Base-by-base conservation (phyloP, 2,797 vertebrate genomes). In the Xiphorhynchus erythropygius region DNA sequence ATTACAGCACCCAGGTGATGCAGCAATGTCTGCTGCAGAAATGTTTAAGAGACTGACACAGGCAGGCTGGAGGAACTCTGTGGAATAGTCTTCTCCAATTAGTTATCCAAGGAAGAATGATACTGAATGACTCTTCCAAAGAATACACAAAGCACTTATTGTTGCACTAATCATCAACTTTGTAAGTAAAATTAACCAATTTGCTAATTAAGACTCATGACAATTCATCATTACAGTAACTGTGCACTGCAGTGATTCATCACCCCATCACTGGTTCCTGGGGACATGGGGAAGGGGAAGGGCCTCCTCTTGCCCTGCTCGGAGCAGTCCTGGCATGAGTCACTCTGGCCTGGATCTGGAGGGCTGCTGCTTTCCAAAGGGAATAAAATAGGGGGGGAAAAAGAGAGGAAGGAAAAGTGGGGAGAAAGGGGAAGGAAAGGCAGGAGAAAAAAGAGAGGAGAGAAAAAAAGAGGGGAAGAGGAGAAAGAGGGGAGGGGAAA, bases 201-300 rank as follows among this genome's bases (percentile, higher is more conserved):
- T 79, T 84, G 86, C 90, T 96, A 90, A 93, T 90, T 90, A 93
- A 70, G 78, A 33, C 85, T 81, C 83, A 18, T 79, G 96, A 76
- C 87, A 84, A 52, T 90, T 90, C 76, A 44, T 91, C 93, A n/a
- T 37, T 35, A 42, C 42, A 11, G 84, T 49, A 79, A 56, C 69
- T 27, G 8, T 11, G 56, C 19, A 0, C 35, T 47, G 57, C 18
- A 18, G 68, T 90, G 93, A 95, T 74, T 95, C 88, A 96, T 67
- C 64, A 8, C 3, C 7, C 27, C 1, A 1, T 73, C 83, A 68
- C 25, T 0, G 5, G 79, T 71, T 87, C 49, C 64, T 1, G 0
- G 62, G 84, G 78, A 30, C 1, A 5, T 16, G 49, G 3, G 21
- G 44, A 64, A 74, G 4, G 5, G 69, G 46, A 56, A 70, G 4